These are phyloP conservation scores for Haemorhous mexicanus DNA, from an alignment of 2,113 vertebrate species.

Conservation along the genomic window DNA sequence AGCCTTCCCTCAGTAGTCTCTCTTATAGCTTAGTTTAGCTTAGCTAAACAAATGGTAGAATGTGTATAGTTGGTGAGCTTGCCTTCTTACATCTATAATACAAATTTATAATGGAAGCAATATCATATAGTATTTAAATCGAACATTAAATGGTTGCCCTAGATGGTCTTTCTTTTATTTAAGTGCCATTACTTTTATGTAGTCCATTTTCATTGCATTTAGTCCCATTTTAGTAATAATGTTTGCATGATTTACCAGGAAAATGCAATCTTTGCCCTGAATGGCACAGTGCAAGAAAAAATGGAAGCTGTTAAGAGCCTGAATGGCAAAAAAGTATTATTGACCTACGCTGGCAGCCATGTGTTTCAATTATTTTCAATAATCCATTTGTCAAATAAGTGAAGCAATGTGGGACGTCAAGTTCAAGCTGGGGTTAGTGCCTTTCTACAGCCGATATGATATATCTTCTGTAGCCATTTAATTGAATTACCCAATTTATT, in stretches of 20 bases:
- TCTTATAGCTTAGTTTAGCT: neutral
- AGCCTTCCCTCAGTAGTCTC: neutral
- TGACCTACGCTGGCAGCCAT: conserved; percentile 99
- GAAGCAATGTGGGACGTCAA: conserved; percentile 87
- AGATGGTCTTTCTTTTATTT: conserved; percentile 79
- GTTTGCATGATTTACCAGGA: conserved; percentile 97
- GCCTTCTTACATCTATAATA: conserved; percentile 71
- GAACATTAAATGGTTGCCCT: conserved; percentile 79
- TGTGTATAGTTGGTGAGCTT: conserved; percentile 61
- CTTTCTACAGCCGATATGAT: conserved; percentile 98
- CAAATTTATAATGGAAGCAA: conserved; percentile 74
- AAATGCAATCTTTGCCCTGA: conserved; percentile 91
- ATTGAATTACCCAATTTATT: conserved; percentile 99
- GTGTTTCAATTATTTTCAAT: conserved; percentile 99
- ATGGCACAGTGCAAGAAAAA: conserved; percentile 84
- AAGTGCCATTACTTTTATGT: conserved; percentile 82
- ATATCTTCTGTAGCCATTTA: conserved; percentile 98
- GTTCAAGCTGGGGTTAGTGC: conserved; percentile 98
- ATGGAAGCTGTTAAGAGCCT: conserved; percentile 96
- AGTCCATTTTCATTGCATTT: conserved; percentile 85
- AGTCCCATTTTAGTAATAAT: conserved; percentile 93
- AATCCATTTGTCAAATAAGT: conserved; percentile 98
- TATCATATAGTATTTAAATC: conserved; percentile 80
- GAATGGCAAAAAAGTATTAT: conserved; percentile 95
- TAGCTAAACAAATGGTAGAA: conserved; percentile 29